Evolutionary conservation across 1,140 invertebrate genomes (phyloP), one percentile per base, ranked within the genome.

Genomic region (Neuroterus valhalla): DNA sequence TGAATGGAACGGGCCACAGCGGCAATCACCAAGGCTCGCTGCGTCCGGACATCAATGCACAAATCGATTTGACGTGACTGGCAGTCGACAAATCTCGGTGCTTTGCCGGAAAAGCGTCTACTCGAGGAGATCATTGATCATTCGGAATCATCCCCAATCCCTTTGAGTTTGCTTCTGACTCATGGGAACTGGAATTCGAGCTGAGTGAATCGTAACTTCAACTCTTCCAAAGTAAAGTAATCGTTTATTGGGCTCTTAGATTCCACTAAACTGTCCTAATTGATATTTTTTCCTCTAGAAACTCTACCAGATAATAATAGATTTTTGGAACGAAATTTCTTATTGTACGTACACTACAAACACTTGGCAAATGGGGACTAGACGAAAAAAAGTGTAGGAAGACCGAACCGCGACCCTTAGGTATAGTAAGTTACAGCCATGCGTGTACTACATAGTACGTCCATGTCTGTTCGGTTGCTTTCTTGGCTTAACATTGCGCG

Each of bases 41-140:
- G 70, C 74, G 75, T 75, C 46, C 67, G 44, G 45, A 44, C 43
- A 38, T 45, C 26, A 42, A 72, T 67, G 85, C 71, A 87, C 85
- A 88, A 88, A 87, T 87, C 84, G 86, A 82, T 84, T 84, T 82
- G 82, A 87, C 86, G 86, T 86, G 86, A 84, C 81, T 85, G 85
- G 81, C 84, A 85, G 82, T 84, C 80, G 81, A 86, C 86, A 86
- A 87, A 88, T 87, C 84, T 86, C 67, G 23, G 67, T 31, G 38
- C 73, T 75, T 77, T 50, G 52, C 44, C 72, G 74, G 72, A 81
- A 69, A 77, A 81, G 79, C 76, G 74, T 78, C 77, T 77, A 76
- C 68, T 48, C 68, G 19, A 70, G 77, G 19, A 76, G 68, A 44
- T 78, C 77, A 81, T 81, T 74, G 52, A 79, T 81, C 76, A 77